These are phyloP conservation scores for Fabriciana adippe DNA, from an alignment of 2,888 invertebrate genomes.

Conservation along the genomic window DNA sequence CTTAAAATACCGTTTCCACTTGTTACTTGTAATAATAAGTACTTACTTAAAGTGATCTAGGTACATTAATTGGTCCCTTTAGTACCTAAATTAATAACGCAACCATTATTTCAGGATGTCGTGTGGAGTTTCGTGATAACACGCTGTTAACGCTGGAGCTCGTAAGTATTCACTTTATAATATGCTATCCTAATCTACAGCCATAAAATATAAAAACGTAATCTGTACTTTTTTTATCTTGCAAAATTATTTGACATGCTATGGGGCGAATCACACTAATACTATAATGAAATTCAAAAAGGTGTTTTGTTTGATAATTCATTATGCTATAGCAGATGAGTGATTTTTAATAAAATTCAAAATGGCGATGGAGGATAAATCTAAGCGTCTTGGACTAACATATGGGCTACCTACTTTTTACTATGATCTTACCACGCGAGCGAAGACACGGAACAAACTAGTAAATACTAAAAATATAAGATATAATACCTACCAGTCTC, in stretches of 20 bases:
- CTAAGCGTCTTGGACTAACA: no score
- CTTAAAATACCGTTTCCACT: no score
- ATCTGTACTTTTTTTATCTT: slow-evolving; percentile 12
- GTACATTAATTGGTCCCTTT: not conserved
- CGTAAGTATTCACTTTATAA: slow-evolving; percentile 24
- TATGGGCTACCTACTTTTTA: no score
- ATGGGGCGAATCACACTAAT: not conserved
- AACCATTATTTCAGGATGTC: slow-evolving; percentile 13
- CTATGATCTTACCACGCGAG: no score
- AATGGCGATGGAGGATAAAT: no score
- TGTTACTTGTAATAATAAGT: no score
- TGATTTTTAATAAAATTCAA: no score
- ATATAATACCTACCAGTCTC: no score
- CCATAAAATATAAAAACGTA: slow-evolving; percentile 14
- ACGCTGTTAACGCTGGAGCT: slow-evolving; percentile 13
- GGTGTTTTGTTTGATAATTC: not conserved
- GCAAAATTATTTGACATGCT: slow-evolving; percentile 14
- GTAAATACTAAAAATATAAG: no score
- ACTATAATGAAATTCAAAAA: not conserved
- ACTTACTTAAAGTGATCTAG: no score
- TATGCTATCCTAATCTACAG: slow-evolving; percentile 21
- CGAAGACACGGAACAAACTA: no score
- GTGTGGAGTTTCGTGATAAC: slow-evolving; percentile 26
- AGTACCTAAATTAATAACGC: slow-evolving; percentile 7
- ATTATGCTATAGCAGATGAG: no score